phyloP scores from a whole-genome alignment of 1,140 invertebrate genomes.

The Xylocopa sonorina region DNA sequence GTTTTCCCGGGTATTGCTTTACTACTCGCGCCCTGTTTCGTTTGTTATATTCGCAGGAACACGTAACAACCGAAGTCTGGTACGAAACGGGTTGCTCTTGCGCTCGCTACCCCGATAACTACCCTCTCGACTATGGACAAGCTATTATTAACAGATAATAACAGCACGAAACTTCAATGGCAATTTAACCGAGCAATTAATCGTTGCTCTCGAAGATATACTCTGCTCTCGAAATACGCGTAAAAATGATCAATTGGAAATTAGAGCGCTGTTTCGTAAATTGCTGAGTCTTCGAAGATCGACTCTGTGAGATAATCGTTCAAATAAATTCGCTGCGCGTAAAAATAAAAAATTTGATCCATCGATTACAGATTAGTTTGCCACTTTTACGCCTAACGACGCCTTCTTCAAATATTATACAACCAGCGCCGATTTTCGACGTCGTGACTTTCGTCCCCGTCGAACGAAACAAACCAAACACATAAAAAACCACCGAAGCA shows the following conservation, averaged over 20 bases:
- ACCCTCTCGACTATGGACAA: background rate
- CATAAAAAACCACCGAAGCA: constrained; percentile 3
- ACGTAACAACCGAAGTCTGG: constrained; percentile 11
- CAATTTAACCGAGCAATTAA: background rate
- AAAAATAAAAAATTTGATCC: too few species aligned
- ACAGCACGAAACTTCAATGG: background rate
- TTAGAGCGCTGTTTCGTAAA: too few species aligned
- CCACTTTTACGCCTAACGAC: too few species aligned
- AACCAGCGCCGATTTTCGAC: background rate
- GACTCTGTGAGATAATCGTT: too few species aligned
- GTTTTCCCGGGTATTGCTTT: constrained; percentile 14
- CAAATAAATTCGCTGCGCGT: too few species aligned
- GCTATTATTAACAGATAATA: constrained; percentile 19
- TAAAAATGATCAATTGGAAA: too few species aligned
- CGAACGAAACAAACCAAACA: background rate
- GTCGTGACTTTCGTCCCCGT: background rate
- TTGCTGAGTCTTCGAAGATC: too few species aligned
- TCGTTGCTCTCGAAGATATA: background rate
- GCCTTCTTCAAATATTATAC: too few species aligned
- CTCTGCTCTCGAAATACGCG: too few species aligned
- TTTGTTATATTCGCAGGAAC: background rate
- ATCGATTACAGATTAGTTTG: too few species aligned
- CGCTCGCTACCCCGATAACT: constrained; percentile 7
- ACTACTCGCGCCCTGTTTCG: background rate
- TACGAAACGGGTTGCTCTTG: background rate